Evolutionary conservation across 2,888 invertebrate species (phyloP), one percentile per base, ranked within the genome.

Genomic region (Melinopterus prodromus): DNA sequence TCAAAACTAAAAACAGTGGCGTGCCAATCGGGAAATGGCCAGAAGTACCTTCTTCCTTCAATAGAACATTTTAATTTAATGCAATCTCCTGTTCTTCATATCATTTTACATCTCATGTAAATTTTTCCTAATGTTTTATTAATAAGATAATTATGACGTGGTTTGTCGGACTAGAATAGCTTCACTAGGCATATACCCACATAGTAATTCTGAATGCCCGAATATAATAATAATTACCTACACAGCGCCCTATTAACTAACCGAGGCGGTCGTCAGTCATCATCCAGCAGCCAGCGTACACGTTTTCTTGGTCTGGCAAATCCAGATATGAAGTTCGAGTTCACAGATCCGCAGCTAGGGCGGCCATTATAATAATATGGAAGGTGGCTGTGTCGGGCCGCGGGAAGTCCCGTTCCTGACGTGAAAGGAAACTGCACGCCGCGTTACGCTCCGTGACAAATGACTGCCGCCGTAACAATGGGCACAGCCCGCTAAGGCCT

Each of bases 391-490:
- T 77, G 77, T 71, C 36, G 83, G 53, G 7, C 53, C 12, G 77
- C 78, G 83, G 83, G 82, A 83, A 83, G 83, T 82, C 82, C 83
- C 84, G 84, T 82, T 84, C 81, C 84, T 85, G 85, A 85, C 85
- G 84, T 85, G 85, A 85, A 85, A 85, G 85, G 85, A 85, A 85
- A 85, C 85, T 85, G 84, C 84, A 84, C 84, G 84, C 81, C 84
- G 83, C 84, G 84, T 84, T 84, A 84, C 84, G 83, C 83, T 81
- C 53, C 81, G 84, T 85, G 85, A 85, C 85, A 85, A 85, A 85
- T 85, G 85, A 85, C 85, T 85, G 53, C 82, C 83, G 80, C 82
- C 83, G 83, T 84, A 84, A 85, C 85, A 85, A 85, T 85, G 84
- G 83, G 80, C 81, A 53, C 9, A 12, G 53, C 53, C 53, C 53